phyloP scores from a whole-genome alignment of 2,888 invertebrate species.

The Volucella bombylans region DNA sequence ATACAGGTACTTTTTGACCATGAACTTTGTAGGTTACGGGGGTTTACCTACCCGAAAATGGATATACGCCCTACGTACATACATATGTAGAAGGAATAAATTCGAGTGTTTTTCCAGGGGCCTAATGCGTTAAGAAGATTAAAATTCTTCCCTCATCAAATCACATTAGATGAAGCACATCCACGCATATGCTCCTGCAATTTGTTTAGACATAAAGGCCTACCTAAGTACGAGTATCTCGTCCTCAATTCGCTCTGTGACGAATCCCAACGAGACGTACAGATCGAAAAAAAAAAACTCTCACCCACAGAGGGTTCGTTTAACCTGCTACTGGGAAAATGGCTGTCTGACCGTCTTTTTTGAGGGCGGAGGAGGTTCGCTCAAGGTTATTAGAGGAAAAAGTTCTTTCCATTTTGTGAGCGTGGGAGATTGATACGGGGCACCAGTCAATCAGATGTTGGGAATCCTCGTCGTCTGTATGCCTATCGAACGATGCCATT shows the following conservation, averaged over 20 bases:
- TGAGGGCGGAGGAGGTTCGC: constrained; percentile 20
- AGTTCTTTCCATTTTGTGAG: constrained; percentile 38
- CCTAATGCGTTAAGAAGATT: background rate
- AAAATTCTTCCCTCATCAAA: background rate
- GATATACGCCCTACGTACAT: too few species aligned
- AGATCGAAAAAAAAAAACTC: constrained; percentile 2
- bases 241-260: too few species aligned
- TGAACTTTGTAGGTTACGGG: constrained; percentile 28
- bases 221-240: too few species aligned
- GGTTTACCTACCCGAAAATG: too few species aligned
- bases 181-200: too few species aligned
- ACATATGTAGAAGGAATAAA: too few species aligned
- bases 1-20: constrained; percentile 12
- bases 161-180: too few species aligned
- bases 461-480: background rate
- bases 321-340: background rate
- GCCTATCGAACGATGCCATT: background rate
- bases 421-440: background rate
- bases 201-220: too few species aligned
- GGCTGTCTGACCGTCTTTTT: constrained; percentile 18
- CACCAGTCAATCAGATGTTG: background rate
- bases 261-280: too few species aligned
- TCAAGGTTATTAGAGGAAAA: constrained; percentile 42
- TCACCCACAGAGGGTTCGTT: constrained; percentile 1
- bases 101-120: background rate